These are phyloP conservation scores for Brachypterus glaber DNA, from an alignment of 2,888 invertebrate species.

Conservation along the genomic window DNA sequence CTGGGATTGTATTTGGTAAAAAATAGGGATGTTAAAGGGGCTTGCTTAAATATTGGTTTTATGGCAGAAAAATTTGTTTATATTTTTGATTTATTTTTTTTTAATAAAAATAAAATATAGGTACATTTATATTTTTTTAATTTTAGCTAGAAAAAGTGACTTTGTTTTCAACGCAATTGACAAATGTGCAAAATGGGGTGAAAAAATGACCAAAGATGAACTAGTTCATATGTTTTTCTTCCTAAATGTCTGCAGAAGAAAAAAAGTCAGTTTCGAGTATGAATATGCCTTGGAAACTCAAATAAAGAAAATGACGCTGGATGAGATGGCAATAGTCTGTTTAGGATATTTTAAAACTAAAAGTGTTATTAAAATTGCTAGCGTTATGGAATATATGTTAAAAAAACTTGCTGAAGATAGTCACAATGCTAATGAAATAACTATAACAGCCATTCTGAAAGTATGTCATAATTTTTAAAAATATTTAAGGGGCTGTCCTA, in stretches of 20 bases:
- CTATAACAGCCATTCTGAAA: conserved; percentile 58
- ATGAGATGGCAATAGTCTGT: conserved; percentile 61
- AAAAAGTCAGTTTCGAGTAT: conserved; percentile 53
- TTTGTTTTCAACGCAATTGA: conserved; percentile 47
- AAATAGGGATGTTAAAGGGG: no score
- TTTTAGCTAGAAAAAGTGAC: conserved; percentile 45
- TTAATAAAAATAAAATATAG: not conserved
- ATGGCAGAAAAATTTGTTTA: no score
- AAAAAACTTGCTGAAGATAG: conserved; percentile 44
- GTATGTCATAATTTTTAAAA: conserved; percentile 25
- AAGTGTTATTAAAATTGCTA: conserved; percentile 48
- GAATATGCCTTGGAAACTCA: conserved; percentile 48
- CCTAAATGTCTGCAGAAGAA: conserved; percentile 50
- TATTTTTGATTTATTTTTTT: not conserved
- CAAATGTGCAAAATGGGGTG: conserved; percentile 48
- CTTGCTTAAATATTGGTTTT: no score
- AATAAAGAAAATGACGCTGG: conserved; percentile 48
- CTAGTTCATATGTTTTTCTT: conserved; percentile 60
- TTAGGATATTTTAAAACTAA: conserved; percentile 73
- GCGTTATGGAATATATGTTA: conserved; percentile 40
- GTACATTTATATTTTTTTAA: conserved; percentile 2
- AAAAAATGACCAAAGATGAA: conserved; percentile 50
- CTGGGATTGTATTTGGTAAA: no score
- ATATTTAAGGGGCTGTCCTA: no score
- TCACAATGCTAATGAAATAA: conserved; percentile 52